These are phyloP conservation scores for Eilema sororculum DNA, from an alignment of 2,888 invertebrate species.

Conservation along the genomic window DNA sequence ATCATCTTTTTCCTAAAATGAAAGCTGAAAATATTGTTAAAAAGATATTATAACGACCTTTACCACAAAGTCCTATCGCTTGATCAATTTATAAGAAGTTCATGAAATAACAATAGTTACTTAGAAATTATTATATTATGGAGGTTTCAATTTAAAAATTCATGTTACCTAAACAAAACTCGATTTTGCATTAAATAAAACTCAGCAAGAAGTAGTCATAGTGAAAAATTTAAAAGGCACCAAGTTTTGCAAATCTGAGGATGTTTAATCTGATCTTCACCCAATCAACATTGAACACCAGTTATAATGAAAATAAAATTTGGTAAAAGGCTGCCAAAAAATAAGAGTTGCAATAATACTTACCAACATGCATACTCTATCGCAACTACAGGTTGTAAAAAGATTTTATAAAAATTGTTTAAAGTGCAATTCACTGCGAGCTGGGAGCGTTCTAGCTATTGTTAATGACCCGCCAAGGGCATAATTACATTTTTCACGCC, in stretches of 20 bases:
- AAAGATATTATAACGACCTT: too few relatives aligned
- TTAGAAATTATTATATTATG: neutral
- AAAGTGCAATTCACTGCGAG: slow-evolving; percentile 52
- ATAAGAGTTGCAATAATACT: neutral
- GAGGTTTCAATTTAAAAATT: neutral
- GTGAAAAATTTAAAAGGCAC: neutral
- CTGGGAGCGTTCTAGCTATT: slow-evolving; percentile 72
- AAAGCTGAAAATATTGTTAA: neutral
- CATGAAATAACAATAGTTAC: neutral
- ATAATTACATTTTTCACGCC: slow-evolving; percentile 82
- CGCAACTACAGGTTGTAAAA: slow-evolving; percentile 30
- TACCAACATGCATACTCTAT: slow-evolving; percentile 5
- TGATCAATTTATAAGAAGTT: neutral
- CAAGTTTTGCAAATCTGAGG: neutral
- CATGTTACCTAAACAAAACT: neutral
- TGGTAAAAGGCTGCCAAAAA: neutral
- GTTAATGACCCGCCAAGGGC: slow-evolving; percentile 83
- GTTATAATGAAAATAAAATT: neutral
- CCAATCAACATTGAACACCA: neutral
- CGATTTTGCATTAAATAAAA: neutral
- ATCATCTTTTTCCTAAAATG: neutral
- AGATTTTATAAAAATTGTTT: slow-evolving; percentile 42
- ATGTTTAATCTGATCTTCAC: neutral
- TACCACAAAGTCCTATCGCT: neutral
- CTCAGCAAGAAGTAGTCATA: neutral